Evolutionary conservation across 2,888 invertebrate species (phyloP), one percentile per base, ranked within the genome.

Genomic region (Pseudococcus jackbeardsleyi): DNA sequence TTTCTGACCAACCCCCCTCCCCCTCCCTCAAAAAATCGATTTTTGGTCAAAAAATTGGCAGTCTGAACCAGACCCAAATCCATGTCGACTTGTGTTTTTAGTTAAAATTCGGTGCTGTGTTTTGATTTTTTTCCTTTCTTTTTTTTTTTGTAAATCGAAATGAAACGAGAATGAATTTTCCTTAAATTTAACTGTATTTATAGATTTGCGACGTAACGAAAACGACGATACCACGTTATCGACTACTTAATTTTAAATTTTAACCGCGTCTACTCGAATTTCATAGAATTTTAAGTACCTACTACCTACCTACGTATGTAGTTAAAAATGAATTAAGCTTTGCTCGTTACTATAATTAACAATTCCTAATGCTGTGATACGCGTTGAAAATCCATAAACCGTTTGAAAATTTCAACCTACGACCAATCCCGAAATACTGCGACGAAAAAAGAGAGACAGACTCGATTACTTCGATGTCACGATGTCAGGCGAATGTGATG

Each of bases 21-120:
- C n/a, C n/a, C n/a, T n/a, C n/a, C n/a, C n/a, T n/a, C n/a, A n/a
- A n/a, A n/a, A n/a, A n/a, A n/a, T n/a, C n/a, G n/a, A n/a, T n/a
- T n/a, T n/a, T n/a, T n/a, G n/a, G n/a, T n/a, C n/a, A n/a, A n/a
- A n/a, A n/a, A n/a, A n/a, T n/a, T n/a, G n/a, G n/a, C n/a, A n/a
- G n/a, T n/a, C n/a, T n/a, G n/a, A n/a, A n/a, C n/a, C n/a, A n/a
- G n/a, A n/a, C n/a, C n/a, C n/a, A n/a, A n/a, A n/a, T 33, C 26
- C 3, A 3, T 33, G 26, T 33, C 26, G 26, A 33, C 26, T 3
- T 33, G 26, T 33, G 1, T 33, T 84, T 17, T 79, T 50, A 84
- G 50, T 46, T 84, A 84, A 84, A 46, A 84, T 84, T 84, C 50
- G 84, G 84, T 84, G 84, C 84, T 84, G 54, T 84, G 50, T 84